Base-by-base conservation (phyloP, 1,140 invertebrate genomes). In the Oppia nitens region DNA sequence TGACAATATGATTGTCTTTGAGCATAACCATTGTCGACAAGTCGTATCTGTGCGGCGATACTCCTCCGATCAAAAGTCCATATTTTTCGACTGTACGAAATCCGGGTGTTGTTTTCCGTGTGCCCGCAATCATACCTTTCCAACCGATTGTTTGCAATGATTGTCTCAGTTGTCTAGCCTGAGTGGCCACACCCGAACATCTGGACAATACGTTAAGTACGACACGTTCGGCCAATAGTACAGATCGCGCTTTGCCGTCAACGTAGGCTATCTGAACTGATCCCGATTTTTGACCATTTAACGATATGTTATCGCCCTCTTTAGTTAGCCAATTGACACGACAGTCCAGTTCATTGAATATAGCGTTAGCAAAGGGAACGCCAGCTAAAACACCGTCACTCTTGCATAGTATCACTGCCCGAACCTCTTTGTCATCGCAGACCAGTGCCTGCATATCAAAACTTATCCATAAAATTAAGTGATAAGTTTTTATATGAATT, bases 11-110 rank as follows among this genome's bases (percentile, higher is more conserved):
- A 63, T 76, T 76, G 60, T 75, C 75, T 62, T 76, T 76, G 27
- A 76, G 60, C 74, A 76, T 76, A 3, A 75, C 68, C 74, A 75
- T 73, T 11, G 70, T 72, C 0, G 73, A 74, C 51, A 75, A 59
- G 59, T 75, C 73, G 60, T 66, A 72, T 6, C 74, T 62, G 69
- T 76, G 74, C 9, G 69, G 70, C 9, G 69, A 68, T 2, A 69
- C 68, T 0, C 73, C 73, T 1, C 72, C 74, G 4, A 76, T 69
- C 4, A 74, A 55, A 2, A 76, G 61, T 9, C 73, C 68, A 67
- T 76, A 76, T 62, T 76, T 76, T 64, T 76, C 75, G 4, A 74
- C 73, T 55, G 74, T 57, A 61, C 75, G 64, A 64, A 76, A 76
- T 2, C 74, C 74, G 17, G 75, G 75, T 0, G 75, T 76, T 1